Evolutionary conservation across 2,888 invertebrate species (phyloP).

Genomic region (Sinopyrophorus schimmeli): DNA sequence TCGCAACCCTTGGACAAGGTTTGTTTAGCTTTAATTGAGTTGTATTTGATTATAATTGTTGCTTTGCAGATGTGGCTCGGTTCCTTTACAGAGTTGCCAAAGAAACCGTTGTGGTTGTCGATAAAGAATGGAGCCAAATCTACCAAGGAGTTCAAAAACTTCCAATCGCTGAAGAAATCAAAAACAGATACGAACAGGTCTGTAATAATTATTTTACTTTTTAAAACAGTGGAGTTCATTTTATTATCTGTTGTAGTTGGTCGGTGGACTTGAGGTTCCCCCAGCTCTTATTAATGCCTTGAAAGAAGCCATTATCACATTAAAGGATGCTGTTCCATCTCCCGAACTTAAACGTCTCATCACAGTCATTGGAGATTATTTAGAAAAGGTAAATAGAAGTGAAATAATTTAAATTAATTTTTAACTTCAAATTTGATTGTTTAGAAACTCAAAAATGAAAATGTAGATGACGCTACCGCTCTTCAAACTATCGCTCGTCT

Average conservation of each 20-base stretch:
- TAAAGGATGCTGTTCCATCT: slow-evolving; percentile 65
- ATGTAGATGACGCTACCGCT: slow-evolving; percentile 66
- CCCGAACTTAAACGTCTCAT: slow-evolving; percentile 66
- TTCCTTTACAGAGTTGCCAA: slow-evolving; percentile 52
- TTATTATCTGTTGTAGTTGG: slow-evolving; percentile 7
- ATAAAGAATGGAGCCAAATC: slow-evolving; percentile 54
- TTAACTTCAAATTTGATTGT: background rate
- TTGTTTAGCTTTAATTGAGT: slow-evolving; percentile 28
- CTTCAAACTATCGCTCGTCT: slow-evolving; percentile 66
- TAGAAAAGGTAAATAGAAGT: slow-evolving; percentile 60
- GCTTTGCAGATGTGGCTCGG: slow-evolving; percentile 52
- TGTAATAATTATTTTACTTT: slow-evolving; percentile 5
- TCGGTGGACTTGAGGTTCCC: slow-evolving; percentile 54
- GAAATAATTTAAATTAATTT: slow-evolving; percentile 7
- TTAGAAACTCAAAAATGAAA: slow-evolving; percentile 63
- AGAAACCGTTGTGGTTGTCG: slow-evolving; percentile 53
- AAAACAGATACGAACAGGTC: slow-evolving; percentile 55
- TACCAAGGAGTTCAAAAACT: slow-evolving; percentile 60
- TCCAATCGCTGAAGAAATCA: slow-evolving; percentile 58
- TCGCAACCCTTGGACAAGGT: slow-evolving; percentile 61
- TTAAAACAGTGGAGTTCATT: background rate
- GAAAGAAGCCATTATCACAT: slow-evolving; percentile 59
- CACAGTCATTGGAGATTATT: slow-evolving; percentile 62
- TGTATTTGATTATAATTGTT: background rate
- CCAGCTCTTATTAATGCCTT: slow-evolving; percentile 61